phyloP scores from a whole-genome alignment of 2,797 vertebrate genomes.

The Microhierax caerulescens region DNA sequence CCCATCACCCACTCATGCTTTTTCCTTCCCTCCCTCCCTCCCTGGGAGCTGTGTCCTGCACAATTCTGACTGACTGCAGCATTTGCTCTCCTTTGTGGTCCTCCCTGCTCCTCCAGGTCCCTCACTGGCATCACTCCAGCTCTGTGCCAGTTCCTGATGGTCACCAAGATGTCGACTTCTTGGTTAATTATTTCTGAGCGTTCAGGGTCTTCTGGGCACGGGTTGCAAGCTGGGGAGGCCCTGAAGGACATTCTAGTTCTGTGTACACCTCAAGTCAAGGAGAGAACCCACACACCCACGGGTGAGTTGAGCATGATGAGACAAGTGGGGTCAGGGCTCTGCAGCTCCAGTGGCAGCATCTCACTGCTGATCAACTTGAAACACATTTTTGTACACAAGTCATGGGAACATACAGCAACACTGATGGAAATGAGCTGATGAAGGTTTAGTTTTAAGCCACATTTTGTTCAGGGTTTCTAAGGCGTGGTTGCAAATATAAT shows the following conservation, averaged over 20 bases:
- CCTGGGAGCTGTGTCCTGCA: background rate
- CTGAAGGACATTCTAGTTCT: background rate
- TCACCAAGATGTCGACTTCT: background rate
- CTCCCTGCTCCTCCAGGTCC: background rate
- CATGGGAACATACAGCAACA: background rate
- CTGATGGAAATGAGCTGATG: background rate
- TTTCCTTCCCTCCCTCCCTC: background rate
- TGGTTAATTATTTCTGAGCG: background rate
- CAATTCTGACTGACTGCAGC: background rate
- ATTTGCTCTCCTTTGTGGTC: background rate
- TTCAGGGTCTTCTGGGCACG: background rate
- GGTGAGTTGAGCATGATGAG: background rate
- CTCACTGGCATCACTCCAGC: background rate
- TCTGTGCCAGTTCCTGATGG: background rate
- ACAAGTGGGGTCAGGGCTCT: background rate
- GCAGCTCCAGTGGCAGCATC: background rate
- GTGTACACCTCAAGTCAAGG: background rate
- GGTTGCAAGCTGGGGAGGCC: background rate
- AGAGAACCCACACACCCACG: background rate
- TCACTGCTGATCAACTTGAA: background rate
- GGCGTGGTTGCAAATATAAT: background rate
- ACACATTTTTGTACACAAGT: background rate
- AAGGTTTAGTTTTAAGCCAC: background rate
- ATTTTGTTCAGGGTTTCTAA: background rate
- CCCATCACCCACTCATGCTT: background rate